Conservation (phyloP, 2,888 invertebrate genomes). For the Malacosoma neustria region DNA sequence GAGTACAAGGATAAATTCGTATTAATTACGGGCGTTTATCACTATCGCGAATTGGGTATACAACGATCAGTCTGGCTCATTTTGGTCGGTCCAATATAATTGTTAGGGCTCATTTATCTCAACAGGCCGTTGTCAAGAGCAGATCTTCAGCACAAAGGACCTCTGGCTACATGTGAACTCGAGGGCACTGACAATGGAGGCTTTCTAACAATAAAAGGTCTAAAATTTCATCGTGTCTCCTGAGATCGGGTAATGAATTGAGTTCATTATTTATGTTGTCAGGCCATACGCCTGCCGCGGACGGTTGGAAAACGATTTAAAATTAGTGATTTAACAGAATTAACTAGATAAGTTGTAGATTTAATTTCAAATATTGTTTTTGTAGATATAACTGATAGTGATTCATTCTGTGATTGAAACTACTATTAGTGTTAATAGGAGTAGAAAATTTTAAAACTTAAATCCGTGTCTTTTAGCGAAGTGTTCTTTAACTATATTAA, state of each 20-base stretch:
- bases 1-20: not conserved
- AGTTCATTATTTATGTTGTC: constrained; percentile 26
- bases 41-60: constrained; percentile 11
- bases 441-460: no score
- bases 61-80: constrained; percentile 29
- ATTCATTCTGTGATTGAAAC: no score
- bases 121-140: constrained; percentile 43
- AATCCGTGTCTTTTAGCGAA: no score
- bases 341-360: no score
- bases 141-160: constrained; percentile 45
- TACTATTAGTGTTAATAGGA: no score
- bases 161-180: constrained; percentile 43
- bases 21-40: constrained; percentile 7
- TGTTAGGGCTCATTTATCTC: constrained; percentile 57
- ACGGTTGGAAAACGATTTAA: constrained; percentile 14
- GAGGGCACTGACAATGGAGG: constrained; percentile 38
- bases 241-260: constrained; percentile 30
- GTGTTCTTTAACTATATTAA: no score
- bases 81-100: constrained; percentile 28
- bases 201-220: constrained; percentile 34
- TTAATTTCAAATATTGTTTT: no score
- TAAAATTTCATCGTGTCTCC: constrained; percentile 33
- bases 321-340: constrained; percentile 8
- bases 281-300: constrained; percentile 21
- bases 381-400: no score